phyloP scores from a whole-genome alignment of 37 sponge, comb jelly and placozoan genomes.

The Chondrilla cf. caribensis region DNA sequence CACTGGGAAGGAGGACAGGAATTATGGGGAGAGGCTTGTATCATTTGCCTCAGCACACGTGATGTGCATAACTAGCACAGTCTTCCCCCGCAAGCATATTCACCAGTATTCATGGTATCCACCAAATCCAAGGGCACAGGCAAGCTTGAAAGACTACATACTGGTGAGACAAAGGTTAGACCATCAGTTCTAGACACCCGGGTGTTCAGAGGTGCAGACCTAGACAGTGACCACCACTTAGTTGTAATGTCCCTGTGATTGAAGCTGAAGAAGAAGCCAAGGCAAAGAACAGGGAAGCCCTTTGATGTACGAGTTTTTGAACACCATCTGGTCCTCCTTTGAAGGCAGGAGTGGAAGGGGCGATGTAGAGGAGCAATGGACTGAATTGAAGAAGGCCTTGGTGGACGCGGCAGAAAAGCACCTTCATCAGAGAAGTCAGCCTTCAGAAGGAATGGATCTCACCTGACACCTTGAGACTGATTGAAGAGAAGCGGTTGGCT shows the following conservation, averaged over 20 bases:
- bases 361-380: neutral
- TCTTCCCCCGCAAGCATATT: neutral
- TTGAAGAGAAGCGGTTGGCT: neutral
- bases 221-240: no score
- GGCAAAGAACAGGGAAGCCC: no score
- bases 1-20: neutral
- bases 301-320: neutral
- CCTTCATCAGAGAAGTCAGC: neutral
- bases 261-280: no score
- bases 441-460: neutral
- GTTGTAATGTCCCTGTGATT: no score
- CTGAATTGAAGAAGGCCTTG: neutral
- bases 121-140: neutral
- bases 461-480: neutral
- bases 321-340: neutral
- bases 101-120: neutral
- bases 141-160: conserved; percentile 1
- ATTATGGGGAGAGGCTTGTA: neutral
- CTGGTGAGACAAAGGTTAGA: neutral
- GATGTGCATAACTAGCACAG: neutral
- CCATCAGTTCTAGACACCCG: no score
- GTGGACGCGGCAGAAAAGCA: neutral
- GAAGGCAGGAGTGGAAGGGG: neutral
- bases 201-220: no score
- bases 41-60: neutral